Base-by-base conservation (phyloP, 2,888 invertebrate species). In the Drosophila sordidula region DNA sequence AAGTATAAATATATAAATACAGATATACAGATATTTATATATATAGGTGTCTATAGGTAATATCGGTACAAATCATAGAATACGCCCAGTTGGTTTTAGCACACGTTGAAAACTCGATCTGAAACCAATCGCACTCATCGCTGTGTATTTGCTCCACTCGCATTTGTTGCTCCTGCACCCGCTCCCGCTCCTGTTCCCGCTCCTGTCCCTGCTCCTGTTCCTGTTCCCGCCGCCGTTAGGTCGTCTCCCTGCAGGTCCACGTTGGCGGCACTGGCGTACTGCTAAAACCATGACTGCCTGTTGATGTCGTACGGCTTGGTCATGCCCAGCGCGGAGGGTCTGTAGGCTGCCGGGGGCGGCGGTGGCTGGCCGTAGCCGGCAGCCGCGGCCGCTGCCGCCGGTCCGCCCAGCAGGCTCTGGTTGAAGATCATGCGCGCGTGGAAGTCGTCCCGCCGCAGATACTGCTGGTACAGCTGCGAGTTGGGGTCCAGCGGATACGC, bases 261-360 rank as follows among this genome's bases (percentile, higher is more conserved):
- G 74, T 89, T 82, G 75, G 89, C 87, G 87, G 79, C 89, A 75
- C 75, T 87, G 78, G 83, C 91, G 89, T 89, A 90, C 89, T 91
- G 92, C 91, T 94, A 95, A 90, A 95, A 94, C 95, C 95, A 96
- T 57, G 95, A 93, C 62, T 95, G 95, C 61, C 94, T 92, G 83
- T 95, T 95, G 83, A 95, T 95, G 54, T 96, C 96, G 84, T 95
- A 95, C n/a, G 95, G 95, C 90, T 95, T 95, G 38, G 95, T 93
- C 90, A 95, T 95, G 69, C 95, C 94, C 59, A 96, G 59, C 0
- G 91, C 81, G 93, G 94, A 87, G 68, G 93, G 80, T 3, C 92
- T 87, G 61, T 92, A 91, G 78, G 95, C 95, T 0, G 95, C 94
- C 0, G 95, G 94, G 18, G 95, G 95, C 78, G 95, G 95, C 64